Percentiles rank a stretch among this genome's conserved stretches.
Evolutionary conservation across 2,113 vertebrate genomes (phyloP).

Genomic region (Merops nubicus): DNA sequence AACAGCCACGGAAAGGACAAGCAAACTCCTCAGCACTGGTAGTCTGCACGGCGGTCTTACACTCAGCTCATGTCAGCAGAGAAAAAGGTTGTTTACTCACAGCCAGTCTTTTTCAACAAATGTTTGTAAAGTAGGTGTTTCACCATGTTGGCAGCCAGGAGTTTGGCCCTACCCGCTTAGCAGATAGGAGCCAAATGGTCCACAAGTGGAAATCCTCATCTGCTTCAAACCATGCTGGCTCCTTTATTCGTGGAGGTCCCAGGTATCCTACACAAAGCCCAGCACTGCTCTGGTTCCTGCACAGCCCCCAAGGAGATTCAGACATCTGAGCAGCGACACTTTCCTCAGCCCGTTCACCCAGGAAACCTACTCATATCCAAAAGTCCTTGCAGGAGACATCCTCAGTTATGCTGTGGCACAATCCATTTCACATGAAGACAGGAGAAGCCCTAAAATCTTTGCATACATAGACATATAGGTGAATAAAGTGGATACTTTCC

Average conservation of each 20-base stretch:
- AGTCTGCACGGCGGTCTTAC: background rate
- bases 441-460: background rate
- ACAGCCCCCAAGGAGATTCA: background rate
- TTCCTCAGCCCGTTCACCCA: background rate
- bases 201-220: background rate
- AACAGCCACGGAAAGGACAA: background rate
- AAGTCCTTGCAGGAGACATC: background rate
- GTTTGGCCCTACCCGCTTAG: background rate
- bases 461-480: accelerated
- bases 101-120: background rate
- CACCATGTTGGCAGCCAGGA: background rate
- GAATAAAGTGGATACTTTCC: background rate
- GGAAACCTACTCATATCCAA: background rate
- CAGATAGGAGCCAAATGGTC: background rate
- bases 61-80: background rate
- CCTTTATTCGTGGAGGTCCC: background rate
- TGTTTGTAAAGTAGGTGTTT: background rate
- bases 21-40: accelerated
- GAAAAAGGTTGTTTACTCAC: background rate
- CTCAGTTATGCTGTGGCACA: background rate
- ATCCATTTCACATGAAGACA: background rate
- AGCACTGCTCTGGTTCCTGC: background rate
- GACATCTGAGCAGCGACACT: background rate
- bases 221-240: background rate
- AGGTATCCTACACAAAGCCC: background rate